Evolutionary conservation across 1,140 invertebrate genomes (phyloP).

Genomic region (Halesus radiatus): DNA sequence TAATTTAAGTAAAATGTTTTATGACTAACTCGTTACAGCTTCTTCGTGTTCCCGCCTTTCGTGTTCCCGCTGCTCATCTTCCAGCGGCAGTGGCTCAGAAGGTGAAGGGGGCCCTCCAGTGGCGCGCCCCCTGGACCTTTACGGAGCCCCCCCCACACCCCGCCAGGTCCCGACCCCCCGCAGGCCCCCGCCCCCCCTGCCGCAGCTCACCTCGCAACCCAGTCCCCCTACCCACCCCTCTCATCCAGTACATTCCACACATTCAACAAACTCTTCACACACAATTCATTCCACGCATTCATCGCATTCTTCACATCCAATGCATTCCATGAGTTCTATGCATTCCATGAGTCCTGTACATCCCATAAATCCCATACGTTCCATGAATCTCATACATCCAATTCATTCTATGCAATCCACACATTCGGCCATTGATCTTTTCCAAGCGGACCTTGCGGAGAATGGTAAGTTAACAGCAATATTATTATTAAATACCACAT

Average conservation of each 20-base stretch:
- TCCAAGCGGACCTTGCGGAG: slow-evolving; percentile 49
- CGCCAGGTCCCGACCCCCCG: slow-evolving; percentile 8
- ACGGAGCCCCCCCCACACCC: slow-evolving; percentile 37
- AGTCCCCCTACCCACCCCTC: not conserved
- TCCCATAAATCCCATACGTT: no score
- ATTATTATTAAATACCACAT: not conserved
- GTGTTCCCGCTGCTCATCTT: slow-evolving; percentile 57
- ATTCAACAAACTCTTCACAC: no score
- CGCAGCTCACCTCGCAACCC: slow-evolving; percentile 28
- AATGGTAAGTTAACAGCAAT: slow-evolving; percentile 21
- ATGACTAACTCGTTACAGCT: slow-evolving; percentile 15
- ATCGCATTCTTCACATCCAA: not conserved
- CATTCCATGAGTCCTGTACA: no score
- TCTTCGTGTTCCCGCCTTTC: slow-evolving; percentile 59
- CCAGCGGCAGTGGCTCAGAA: slow-evolving; percentile 34
- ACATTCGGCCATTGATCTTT: slow-evolving; percentile 41
- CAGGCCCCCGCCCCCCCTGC: slow-evolving; percentile 48
- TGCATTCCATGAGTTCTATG: slow-evolving; percentile 11
- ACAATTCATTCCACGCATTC: no score
- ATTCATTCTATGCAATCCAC: not conserved
- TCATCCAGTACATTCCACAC: not conserved
- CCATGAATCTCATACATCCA: not conserved
- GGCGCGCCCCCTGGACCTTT: slow-evolving; percentile 44
- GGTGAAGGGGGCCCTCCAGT: not conserved
- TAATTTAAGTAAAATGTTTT: no score